Evolutionary conservation across 2,113 vertebrate species (phyloP).

Genomic region (Sapayoa aenigma): DNA sequence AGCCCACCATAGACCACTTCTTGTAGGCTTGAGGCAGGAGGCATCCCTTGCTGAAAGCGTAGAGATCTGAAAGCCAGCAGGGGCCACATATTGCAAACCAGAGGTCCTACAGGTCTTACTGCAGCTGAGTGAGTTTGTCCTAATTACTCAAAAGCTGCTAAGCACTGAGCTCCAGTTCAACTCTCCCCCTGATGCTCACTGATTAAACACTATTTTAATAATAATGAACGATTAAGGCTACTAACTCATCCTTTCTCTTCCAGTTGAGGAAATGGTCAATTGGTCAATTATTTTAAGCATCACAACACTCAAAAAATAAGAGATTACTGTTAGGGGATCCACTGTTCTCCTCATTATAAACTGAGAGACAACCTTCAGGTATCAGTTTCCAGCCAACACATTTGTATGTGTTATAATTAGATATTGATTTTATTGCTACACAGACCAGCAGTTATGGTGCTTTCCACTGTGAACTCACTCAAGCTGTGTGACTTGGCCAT

Average conservation of each 20-base stretch:
- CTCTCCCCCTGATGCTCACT: neutral
- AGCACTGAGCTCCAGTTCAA: neutral
- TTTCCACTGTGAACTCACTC: slow-evolving; percentile 52
- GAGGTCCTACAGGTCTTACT: neutral
- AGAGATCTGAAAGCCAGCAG: neutral
- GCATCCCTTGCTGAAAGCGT: rapidly evolving
- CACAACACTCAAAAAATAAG: neutral
- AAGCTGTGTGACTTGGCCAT: neutral
- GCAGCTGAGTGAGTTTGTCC: neutral
- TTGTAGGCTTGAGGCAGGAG: neutral
- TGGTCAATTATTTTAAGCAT: neutral
- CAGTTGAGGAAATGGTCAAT: neutral
- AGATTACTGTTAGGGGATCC: slow-evolving; percentile 16
- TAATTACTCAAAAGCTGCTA: neutral
- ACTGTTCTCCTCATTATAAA: neutral
- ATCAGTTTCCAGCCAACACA: slow-evolving; percentile 69
- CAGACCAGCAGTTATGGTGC: slow-evolving; percentile 69
- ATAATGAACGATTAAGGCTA: neutral
- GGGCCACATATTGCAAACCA: neutral
- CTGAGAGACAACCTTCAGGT: slow-evolving; percentile 21
- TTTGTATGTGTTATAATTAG: slow-evolving; percentile 75
- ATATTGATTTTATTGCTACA: slow-evolving; percentile 74
- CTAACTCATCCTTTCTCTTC: neutral
- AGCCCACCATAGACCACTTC: neutral
- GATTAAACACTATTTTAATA: neutral